Percentiles rank a stretch among this genome's conserved stretches.
Evolutionary conservation across 2,797 vertebrate species (phyloP).

Genomic region (Siniperca scherzeri): DNA sequence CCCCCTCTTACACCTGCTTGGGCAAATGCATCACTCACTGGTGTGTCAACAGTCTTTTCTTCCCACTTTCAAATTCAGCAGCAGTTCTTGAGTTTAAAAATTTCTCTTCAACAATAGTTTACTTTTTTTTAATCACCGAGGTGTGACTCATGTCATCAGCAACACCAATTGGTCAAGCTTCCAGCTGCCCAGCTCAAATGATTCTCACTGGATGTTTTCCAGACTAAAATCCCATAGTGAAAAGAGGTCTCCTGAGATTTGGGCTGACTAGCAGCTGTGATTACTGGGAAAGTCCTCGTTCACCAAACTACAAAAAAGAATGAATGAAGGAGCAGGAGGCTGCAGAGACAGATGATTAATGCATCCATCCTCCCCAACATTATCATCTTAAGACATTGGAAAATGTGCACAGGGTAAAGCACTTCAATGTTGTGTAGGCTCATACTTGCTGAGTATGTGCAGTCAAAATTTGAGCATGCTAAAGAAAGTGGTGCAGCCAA

Average conservation of each 20-base stretch:
- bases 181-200: background rate
- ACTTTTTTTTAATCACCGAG: background rate
- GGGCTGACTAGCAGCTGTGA: background rate
- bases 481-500: background rate
- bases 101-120: background rate
- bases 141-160: background rate
- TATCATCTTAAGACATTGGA: background rate
- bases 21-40: background rate
- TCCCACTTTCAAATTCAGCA: background rate
- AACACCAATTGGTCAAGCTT: background rate
- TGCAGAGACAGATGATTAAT: background rate
- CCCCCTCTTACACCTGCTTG: background rate
- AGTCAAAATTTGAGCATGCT: background rate
- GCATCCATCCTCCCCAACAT: background rate
- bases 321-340: background rate
- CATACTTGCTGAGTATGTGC: background rate
- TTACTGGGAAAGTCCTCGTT: background rate
- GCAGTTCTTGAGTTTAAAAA: background rate
- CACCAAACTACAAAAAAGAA: background rate
- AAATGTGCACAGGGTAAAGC: background rate
- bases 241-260: background rate
- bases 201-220: background rate
- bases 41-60: background rate
- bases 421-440: background rate
- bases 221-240: background rate